Evolutionary conservation across 2,113 vertebrate species (phyloP).

Genomic region (Scomber scombrus): DNA sequence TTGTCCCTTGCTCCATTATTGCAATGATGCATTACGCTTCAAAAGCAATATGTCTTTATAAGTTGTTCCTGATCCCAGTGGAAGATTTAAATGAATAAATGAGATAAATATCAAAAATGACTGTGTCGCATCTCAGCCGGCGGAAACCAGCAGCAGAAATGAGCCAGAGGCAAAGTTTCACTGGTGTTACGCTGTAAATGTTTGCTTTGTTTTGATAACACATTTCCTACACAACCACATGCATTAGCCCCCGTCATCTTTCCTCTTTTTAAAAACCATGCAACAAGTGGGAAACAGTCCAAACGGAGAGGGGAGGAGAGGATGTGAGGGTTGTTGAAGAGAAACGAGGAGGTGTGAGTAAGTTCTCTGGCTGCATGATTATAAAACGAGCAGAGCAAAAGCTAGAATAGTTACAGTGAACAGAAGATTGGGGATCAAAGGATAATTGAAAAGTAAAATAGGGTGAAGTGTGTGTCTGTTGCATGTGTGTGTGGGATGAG

Average conservation of each 20-base stretch:
- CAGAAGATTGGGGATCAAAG: conserved; percentile 69
- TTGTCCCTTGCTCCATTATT: conserved; percentile 19
- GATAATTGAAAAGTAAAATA: conserved; percentile 69
- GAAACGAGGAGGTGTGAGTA: conserved; percentile 57
- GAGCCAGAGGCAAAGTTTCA: conserved; percentile 51
- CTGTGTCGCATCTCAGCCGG: not conserved
- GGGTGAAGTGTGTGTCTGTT: conserved; percentile 28
- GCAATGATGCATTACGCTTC: conserved; percentile 24
- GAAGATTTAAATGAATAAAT: not conserved
- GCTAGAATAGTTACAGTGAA: conserved; percentile 63
- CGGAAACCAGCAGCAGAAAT: conserved; percentile 37
- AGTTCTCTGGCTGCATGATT: conserved; percentile 57
- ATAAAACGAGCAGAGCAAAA: conserved; percentile 73
- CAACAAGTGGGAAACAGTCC: conserved; percentile 87
- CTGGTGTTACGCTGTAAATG: conserved; percentile 53
- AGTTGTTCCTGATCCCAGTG: conserved; percentile 1
- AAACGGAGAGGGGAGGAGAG: conserved; percentile 71
- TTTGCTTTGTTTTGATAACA: conserved; percentile 82
- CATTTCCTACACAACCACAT: conserved; percentile 87
- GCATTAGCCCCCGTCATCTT: conserved; percentile 84
- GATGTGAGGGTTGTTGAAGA: conserved; percentile 64
- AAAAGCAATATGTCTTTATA: conserved; percentile 4
- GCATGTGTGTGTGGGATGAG: conserved; percentile 25
- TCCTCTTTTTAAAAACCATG: conserved; percentile 84
- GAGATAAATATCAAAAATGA: conserved; percentile 6